Percentiles rank a stretch among this genome's conserved stretches.
Conservation (phyloP, 2,797 vertebrate species). For the Gouania willdenowi region DNA sequence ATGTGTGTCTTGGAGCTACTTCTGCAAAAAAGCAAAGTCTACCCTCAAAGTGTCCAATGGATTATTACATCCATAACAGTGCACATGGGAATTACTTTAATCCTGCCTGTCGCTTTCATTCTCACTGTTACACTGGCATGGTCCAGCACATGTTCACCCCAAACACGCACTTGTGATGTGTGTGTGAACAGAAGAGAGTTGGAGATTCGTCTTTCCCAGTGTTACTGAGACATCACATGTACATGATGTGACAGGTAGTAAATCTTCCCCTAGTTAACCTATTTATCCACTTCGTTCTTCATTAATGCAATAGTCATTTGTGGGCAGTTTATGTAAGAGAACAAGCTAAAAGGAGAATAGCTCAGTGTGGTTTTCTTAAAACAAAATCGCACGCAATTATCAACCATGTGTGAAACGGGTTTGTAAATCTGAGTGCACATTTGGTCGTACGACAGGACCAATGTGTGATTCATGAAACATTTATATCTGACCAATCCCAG, state of each 20-base stretch:
- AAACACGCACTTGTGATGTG: conserved; percentile 12
- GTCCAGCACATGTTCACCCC: conserved; percentile 10
- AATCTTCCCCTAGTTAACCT: conserved; percentile 34
- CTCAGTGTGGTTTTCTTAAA: too few species aligned
- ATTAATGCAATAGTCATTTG: background rate
- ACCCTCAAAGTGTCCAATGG: conserved; percentile 29
- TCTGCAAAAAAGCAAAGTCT: background rate
- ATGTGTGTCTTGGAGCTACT: too few species aligned
- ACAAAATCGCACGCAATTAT: too few species aligned
- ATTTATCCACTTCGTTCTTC: conserved; percentile 19
- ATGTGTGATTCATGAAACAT: too few species aligned
- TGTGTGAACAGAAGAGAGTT: conserved; percentile 28
- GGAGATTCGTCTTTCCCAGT: conserved; percentile 24
- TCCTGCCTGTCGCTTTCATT: conserved; percentile 1
- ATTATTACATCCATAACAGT: conserved; percentile 11
- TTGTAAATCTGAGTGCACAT: too few species aligned
- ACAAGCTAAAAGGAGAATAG: too few species aligned
- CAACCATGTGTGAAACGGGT: too few species aligned
- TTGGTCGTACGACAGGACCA: too few species aligned
- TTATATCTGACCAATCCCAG: too few species aligned
- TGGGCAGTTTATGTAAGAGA: background rate
- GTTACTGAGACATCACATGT: background rate
- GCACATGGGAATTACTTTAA: background rate
- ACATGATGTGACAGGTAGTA: conserved; percentile 14
- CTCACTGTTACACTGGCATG: conserved; percentile 13